These are phyloP conservation scores for Tachina grossa DNA, from an alignment of 2,888 invertebrate genomes.

Conservation along the genomic window DNA sequence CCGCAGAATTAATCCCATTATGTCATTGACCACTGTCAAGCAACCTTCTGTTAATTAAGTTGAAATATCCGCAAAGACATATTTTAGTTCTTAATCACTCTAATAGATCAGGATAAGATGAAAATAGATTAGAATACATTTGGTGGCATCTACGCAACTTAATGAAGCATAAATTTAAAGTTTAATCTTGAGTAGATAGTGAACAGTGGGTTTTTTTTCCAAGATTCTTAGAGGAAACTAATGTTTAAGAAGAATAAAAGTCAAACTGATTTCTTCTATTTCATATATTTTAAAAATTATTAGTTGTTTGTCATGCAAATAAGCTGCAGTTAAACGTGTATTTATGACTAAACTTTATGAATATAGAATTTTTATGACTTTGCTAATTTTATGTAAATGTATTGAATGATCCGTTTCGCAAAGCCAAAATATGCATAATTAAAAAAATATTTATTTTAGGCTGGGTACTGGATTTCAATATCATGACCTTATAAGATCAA, in stretches of 20 bases:
- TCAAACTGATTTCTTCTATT: background rate
- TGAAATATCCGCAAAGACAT: constrained; percentile 12
- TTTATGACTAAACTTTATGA: background rate
- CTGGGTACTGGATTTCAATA: background rate
- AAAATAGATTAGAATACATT: background rate
- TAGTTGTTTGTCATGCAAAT: background rate
- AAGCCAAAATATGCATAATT: background rate
- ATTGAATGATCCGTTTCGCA: background rate
- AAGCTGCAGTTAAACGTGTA: background rate
- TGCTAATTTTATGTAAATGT: background rate
- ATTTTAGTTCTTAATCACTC: background rate
- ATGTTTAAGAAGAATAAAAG: background rate
- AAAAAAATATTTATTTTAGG: background rate
- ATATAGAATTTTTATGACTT: background rate
- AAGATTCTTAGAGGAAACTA: background rate
- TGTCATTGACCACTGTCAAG: constrained; percentile 47
- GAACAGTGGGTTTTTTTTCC: background rate
- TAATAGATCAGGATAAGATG: background rate
- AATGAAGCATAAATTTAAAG: no score
- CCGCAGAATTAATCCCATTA: no score
- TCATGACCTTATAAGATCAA: constrained; percentile 3
- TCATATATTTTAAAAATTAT: background rate
- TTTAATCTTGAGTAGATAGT: background rate
- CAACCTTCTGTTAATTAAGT: constrained; percentile 37
- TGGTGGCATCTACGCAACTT: no score